phyloP scores from a whole-genome alignment of 1,140 invertebrate genomes.

The Drosophila willistoni region DNA sequence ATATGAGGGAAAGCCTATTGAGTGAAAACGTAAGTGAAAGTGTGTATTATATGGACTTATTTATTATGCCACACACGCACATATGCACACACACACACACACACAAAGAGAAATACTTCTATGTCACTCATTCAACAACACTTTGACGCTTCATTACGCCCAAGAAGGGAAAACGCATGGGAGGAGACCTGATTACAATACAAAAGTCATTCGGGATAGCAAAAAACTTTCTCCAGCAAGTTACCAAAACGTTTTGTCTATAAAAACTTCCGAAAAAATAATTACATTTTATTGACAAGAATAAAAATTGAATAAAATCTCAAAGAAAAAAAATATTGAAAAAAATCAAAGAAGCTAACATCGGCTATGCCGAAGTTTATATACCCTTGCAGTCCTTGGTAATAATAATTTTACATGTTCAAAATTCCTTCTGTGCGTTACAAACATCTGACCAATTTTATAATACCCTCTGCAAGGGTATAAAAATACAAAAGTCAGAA shows the following conservation, averaged over 20 bases:
- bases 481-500: too few species aligned
- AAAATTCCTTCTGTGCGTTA: too few species aligned
- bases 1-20: slow-evolving; percentile 24
- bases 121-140: slow-evolving; percentile 60
- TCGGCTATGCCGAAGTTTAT: too few species aligned
- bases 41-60: slow-evolving; percentile 28
- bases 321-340: background rate
- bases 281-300: background rate
- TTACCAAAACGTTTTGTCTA: background rate
- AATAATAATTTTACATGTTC: too few species aligned
- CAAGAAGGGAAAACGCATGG: slow-evolving; percentile 9
- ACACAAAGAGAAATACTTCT: slow-evolving; percentile 15
- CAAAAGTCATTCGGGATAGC: slow-evolving; percentile 36
- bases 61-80: slow-evolving; percentile 43
- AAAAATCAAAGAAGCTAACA: too few species aligned
- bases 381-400: too few species aligned
- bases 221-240: slow-evolving; percentile 1
- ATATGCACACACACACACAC: slow-evolving; percentile 7
- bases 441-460: too few species aligned
- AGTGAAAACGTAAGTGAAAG: slow-evolving; percentile 23
- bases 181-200: slow-evolving; percentile 42
- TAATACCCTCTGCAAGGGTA: too few species aligned
- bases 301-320: background rate
- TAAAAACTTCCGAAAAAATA: background rate
- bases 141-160: slow-evolving; percentile 69